Evolutionary conservation across 2,888 invertebrate species (phyloP).

Genomic region (Drosophila testacea): DNA sequence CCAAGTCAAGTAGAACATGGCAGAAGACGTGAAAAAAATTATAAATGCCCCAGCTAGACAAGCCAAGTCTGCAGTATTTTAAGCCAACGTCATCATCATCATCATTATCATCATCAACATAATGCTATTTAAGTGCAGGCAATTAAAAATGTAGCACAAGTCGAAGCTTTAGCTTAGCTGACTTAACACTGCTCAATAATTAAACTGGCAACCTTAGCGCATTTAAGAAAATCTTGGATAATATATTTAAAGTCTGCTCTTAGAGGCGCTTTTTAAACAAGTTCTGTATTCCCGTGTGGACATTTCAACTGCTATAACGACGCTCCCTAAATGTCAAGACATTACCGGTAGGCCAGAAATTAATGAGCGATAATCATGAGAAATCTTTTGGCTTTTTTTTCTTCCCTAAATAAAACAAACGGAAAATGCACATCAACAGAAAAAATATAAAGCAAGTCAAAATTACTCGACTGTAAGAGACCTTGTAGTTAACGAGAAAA

Average conservation of each 20-base stretch:
- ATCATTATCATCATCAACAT: conserved; percentile 18
- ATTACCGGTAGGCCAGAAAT: conserved; percentile 53
- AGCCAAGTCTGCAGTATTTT: conserved; percentile 23
- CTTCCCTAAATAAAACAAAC: conserved; percentile 19
- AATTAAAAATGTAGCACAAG: conserved; percentile 53
- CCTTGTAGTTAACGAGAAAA: no score
- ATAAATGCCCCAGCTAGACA: conserved; percentile 22
- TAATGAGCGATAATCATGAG: conserved; percentile 73
- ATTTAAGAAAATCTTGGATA: background rate
- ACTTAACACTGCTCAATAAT: background rate
- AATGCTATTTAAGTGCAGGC: conserved; percentile 38
- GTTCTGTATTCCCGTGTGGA: conserved; percentile 1
- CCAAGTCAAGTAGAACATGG: conserved; percentile 27
- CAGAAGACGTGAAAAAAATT: conserved; percentile 34
- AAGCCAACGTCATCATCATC: conserved; percentile 10
- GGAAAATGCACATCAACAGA: background rate
- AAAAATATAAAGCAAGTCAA: background rate
- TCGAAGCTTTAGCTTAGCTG: background rate
- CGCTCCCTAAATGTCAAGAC: conserved; percentile 37
- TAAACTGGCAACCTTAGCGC: conserved; percentile 1
- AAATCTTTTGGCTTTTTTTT: conserved; percentile 45
- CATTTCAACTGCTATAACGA: background rate
- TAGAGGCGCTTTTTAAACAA: background rate
- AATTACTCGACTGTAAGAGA: no score
- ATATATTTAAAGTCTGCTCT: conserved; percentile 9